Evolutionary conservation across 2,797 vertebrate genomes (phyloP).

Genomic region (Erethizon dorsatum): DNA sequence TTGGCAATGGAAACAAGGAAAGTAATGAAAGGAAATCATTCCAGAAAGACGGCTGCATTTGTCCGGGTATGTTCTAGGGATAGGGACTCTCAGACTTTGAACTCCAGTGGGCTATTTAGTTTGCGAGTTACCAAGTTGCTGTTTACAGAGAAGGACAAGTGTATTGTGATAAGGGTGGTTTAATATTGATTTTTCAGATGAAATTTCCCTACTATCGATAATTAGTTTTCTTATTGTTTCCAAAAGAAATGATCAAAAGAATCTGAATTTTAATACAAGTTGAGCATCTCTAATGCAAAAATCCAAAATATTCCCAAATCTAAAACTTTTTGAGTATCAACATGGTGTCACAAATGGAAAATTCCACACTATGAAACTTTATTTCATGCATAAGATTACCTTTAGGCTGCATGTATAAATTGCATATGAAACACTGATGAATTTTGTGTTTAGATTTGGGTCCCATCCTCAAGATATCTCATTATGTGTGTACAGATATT

Average conservation of each 20-base stretch:
- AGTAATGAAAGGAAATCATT: constrained; percentile 98
- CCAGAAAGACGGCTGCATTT: constrained; percentile 97
- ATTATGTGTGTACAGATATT: not conserved
- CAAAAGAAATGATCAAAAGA: constrained; percentile 39
- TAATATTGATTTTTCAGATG: constrained; percentile 46
- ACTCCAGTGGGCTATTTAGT: not conserved
- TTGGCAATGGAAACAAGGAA: constrained; percentile 97
- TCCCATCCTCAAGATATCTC: not conserved
- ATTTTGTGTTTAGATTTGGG: not conserved
- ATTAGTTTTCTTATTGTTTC: constrained; percentile 19
- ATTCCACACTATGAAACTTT: not conserved
- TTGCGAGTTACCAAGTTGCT: not conserved
- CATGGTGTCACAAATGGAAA: not conserved
- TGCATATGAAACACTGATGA: not conserved
- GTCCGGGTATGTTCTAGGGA: constrained; percentile 94
- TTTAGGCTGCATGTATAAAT: not conserved
- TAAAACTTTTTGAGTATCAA: not conserved
- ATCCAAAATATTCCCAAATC: not conserved
- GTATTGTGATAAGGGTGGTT: not conserved
- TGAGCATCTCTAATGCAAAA: not conserved
- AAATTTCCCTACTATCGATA: constrained; percentile 1
- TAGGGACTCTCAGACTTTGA: not conserved
- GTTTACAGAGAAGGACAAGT: not conserved
- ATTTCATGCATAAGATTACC: not conserved
- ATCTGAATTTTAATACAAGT: not conserved